A percentile compares a stretch with the other conserved stretches of the same genome.
phyloP scores from a whole-genome alignment of 1,140 invertebrate species.

The Neuroterus valhalla region DNA sequence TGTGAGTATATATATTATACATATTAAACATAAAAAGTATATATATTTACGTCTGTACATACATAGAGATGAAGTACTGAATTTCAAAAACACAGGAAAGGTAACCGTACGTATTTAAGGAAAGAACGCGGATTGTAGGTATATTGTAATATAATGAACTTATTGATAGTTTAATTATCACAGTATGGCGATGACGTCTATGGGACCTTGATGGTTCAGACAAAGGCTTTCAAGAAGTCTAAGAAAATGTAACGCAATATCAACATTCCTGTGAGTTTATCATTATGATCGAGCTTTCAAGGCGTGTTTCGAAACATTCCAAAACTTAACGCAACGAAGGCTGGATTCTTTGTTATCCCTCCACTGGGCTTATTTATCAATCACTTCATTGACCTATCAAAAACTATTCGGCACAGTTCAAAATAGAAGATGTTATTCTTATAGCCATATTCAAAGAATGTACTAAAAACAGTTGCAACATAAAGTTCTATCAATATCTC shows the following conservation, averaged over 20 bases:
- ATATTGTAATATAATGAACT: conserved; percentile 60
- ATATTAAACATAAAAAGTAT: conserved; percentile 7
- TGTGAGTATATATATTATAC: not conserved
- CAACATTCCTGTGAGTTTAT: conserved; percentile 6
- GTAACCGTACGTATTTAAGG: conserved; percentile 24
- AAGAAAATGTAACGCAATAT: not conserved
- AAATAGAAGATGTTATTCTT: too few relatives aligned
- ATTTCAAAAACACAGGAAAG: not conserved
- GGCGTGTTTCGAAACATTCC: too few relatives aligned
- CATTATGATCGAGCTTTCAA: too few relatives aligned
- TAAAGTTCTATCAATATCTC: too few relatives aligned
- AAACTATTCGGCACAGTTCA: too few relatives aligned
- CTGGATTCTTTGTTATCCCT: too few relatives aligned
- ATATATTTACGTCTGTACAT: not conserved
- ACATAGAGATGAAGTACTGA: not conserved
- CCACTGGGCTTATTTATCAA: too few relatives aligned
- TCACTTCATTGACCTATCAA: too few relatives aligned
- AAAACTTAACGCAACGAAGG: too few relatives aligned
- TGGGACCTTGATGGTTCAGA: not conserved
- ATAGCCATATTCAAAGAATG: too few relatives aligned
- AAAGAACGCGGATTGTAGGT: conserved; percentile 54
- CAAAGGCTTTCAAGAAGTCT: conserved; percentile 4
- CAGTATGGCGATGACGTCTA: conserved; percentile 25
- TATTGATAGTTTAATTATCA: conserved; percentile 42
- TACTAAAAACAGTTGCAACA: too few relatives aligned